Conservation (phyloP, 2,797 vertebrate genomes). For the Oceanodroma leucorhoa region DNA sequence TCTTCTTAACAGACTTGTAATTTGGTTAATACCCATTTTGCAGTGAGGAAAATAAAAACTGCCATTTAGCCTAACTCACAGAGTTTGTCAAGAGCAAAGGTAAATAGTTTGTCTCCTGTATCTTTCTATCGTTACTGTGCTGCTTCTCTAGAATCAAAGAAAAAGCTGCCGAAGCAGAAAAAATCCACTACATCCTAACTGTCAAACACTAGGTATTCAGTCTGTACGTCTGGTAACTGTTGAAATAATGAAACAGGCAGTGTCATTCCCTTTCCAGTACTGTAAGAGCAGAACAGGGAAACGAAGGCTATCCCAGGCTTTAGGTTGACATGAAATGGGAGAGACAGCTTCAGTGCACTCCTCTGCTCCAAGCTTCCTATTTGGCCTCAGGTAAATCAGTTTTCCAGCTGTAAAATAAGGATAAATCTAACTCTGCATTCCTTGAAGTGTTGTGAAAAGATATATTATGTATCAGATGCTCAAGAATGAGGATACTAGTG, state of each 20-base stretch:
- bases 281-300: not conserved
- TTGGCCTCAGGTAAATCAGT: not conserved
- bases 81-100: not conserved
- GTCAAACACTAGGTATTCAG: not conserved
- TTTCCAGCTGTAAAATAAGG: not conserved
- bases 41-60: not conserved
- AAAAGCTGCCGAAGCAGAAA: not conserved
- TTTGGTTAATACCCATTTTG: not conserved
- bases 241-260: not conserved
- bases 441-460: not conserved
- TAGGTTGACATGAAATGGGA: not conserved
- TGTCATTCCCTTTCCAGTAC: accelerated
- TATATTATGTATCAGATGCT: not conserved
- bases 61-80: not conserved
- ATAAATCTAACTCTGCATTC: not conserved
- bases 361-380: not conserved
- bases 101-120: not conserved
- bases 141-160: not conserved
- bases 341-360: not conserved
- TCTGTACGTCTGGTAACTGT: not conserved
- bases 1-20: not conserved
- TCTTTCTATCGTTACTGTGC: not conserved
- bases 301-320: not conserved
- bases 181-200: not conserved
- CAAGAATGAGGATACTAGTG: not conserved